Evolutionary conservation across 2,797 vertebrate species (phyloP).

Genomic region (Etheostoma nigrum): DNA sequence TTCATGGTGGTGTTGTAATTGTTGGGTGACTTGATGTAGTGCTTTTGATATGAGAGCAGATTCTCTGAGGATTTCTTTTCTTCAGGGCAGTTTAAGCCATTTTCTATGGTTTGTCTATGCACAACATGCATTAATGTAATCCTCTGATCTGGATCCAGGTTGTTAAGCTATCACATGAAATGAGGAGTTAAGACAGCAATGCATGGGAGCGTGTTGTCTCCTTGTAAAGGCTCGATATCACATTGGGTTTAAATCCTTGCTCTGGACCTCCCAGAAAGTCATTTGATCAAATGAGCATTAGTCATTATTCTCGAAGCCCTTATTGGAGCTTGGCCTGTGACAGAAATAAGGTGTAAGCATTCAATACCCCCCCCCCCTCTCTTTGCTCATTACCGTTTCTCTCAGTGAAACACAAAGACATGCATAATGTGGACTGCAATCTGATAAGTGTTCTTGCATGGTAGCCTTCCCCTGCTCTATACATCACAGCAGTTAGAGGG

Average conservation of each 20-base stretch:
- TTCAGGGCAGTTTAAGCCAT: conserved; percentile 44
- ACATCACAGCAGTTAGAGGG: conserved; percentile 84
- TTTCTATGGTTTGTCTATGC: conserved; percentile 43
- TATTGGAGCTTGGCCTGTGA: conserved; percentile 81
- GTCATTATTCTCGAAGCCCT: conserved; percentile 82
- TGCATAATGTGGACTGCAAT: conserved; percentile 87
- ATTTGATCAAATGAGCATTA: conserved; percentile 86
- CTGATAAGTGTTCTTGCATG: conserved; percentile 87
- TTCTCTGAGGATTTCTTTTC: conserved; percentile 62
- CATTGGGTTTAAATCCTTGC: conserved; percentile 77
- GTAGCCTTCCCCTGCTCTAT: conserved; percentile 81
- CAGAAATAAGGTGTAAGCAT: conserved; percentile 86
- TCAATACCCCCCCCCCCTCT: conserved; percentile 76
- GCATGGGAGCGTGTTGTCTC: conserved; percentile 56
- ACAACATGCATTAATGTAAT: conserved; percentile 36
- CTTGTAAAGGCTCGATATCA: conserved; percentile 71
- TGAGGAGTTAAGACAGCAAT: conserved; percentile 59
- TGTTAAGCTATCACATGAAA: conserved; percentile 58
- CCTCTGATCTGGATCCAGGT: conserved; percentile 59
- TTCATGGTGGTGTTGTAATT: conserved; percentile 63
- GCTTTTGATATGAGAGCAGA: conserved; percentile 64
- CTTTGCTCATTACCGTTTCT: conserved; percentile 69
- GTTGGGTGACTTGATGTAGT: conserved; percentile 68
- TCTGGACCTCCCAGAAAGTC: conserved; percentile 77
- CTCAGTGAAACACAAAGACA: conserved; percentile 82